Evolutionary conservation across 2,888 invertebrate species (phyloP).

Genomic region (Didymodactylos carnosus): DNA sequence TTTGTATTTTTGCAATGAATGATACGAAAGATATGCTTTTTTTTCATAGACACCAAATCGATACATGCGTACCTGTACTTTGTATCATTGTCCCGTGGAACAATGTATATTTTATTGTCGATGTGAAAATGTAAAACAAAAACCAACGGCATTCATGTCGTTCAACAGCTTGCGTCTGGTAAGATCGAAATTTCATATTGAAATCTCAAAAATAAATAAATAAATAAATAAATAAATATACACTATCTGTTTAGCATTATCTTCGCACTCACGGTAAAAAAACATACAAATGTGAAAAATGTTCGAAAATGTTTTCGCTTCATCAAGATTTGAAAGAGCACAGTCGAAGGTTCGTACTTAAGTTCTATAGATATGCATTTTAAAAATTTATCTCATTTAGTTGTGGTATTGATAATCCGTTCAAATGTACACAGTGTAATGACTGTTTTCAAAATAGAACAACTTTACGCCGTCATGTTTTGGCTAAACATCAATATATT

Average conservation of each 20-base stretch:
- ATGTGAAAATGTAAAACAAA: not conserved
- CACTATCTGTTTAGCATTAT: not conserved
- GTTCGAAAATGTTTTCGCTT: not conserved
- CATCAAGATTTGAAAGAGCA: not conserved
- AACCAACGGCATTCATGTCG: not conserved
- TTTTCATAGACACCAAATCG: not conserved
- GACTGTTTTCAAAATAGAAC: not conserved
- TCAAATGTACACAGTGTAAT: not conserved
- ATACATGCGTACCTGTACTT: not conserved
- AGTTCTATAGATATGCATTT: not conserved
- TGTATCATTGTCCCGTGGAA: not conserved
- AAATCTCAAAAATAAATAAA: not conserved
- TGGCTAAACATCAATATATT: not conserved
- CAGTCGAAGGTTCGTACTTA: not conserved
- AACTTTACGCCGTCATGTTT: not conserved
- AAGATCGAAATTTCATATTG: not conserved
- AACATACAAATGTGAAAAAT: not conserved
- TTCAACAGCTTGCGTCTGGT: not conserved
- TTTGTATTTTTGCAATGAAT: too few species aligned
- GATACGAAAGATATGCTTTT: too few species aligned
- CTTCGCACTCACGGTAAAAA: not conserved
- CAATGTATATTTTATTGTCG: not conserved
- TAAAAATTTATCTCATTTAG: not conserved
- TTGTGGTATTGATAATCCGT: not conserved
- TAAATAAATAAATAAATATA: too few species aligned